phyloP scores from a whole-genome alignment of 2,888 invertebrate species.

The Ectemnius continuus region DNA sequence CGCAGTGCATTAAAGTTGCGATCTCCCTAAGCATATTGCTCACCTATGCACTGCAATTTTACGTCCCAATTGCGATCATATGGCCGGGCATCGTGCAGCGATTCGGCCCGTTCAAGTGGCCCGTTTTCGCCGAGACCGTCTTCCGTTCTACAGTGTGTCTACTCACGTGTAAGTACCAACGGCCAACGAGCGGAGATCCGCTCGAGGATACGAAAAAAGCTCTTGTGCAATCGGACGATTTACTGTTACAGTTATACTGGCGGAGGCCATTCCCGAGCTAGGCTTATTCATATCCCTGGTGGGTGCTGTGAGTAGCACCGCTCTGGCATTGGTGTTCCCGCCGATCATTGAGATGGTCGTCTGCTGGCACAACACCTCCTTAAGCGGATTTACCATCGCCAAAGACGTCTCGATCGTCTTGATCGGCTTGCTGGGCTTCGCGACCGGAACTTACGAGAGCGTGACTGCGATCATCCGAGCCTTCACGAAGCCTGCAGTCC shows the following conservation, averaged over 20 bases:
- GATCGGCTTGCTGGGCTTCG: constrained; percentile 85
- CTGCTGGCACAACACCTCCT: constrained; percentile 81
- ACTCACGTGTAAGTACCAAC: constrained; percentile 90
- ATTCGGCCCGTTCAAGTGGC: constrained; percentile 81
- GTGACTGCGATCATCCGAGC: constrained; percentile 81
- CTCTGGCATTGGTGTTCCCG: constrained; percentile 92
- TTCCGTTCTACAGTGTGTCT: constrained; percentile 87
- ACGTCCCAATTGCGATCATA: constrained; percentile 94
- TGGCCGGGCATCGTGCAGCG: constrained; percentile 85
- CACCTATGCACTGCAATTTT: constrained; percentile 96
- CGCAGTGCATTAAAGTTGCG: constrained; percentile 89
- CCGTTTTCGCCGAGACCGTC: constrained; percentile 83
- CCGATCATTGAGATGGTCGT: constrained; percentile 90
- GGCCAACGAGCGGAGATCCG: no score
- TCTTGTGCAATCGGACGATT: background rate
- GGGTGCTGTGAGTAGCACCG: constrained; percentile 93
- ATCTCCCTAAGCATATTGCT: constrained; percentile 92
- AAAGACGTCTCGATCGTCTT: constrained; percentile 84
- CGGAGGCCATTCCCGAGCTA: constrained; percentile 91
- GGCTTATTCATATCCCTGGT: constrained; percentile 94
- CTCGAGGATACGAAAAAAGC: background rate
- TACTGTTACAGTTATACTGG: constrained; percentile 86
- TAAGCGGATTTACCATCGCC: constrained; percentile 75
- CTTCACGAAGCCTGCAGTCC: constrained; percentile 68
- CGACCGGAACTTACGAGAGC: constrained; percentile 88